Conservation (phyloP, 1,140 invertebrate genomes). For the Cataglyphis hispanica region DNA sequence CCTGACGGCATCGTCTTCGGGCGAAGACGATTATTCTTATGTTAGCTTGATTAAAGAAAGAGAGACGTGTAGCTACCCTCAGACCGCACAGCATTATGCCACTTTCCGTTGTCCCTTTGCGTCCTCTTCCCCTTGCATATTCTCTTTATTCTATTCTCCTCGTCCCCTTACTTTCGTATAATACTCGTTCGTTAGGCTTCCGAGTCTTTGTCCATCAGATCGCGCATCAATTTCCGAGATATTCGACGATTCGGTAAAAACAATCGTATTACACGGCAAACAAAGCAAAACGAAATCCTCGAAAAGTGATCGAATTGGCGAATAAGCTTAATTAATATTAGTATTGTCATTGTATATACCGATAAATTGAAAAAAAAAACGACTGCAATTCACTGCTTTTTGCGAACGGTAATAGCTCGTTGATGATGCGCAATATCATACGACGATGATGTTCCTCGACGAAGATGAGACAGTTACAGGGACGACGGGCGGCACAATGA, state of each 20-base stretch:
- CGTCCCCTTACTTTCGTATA: neutral
- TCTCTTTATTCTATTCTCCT: conserved; percentile 17
- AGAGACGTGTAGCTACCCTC: conserved; percentile 84
- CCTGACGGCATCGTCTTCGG: conserved; percentile 42
- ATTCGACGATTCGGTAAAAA: conserved; percentile 44
- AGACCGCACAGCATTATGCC: conserved; percentile 80
- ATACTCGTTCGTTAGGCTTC: conserved; percentile 44
- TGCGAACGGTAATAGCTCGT: conserved; percentile 66
- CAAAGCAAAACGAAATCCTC: conserved; percentile 39
- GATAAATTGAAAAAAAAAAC: conserved; percentile 33
- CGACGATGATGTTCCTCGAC: conserved; percentile 30
- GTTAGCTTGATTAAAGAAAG: conserved; percentile 55
- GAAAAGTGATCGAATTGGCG: conserved; percentile 55
- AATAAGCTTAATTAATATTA: conserved; percentile 24
- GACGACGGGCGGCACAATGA: conserved; percentile 80
- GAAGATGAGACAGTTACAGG: conserved; percentile 69
- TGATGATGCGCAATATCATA: conserved; percentile 62
- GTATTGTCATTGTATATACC: neutral
- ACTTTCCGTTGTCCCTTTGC: conserved; percentile 59
- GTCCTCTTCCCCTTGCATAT: conserved; percentile 18
- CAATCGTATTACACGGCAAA: conserved; percentile 34
- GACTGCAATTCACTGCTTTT: conserved; percentile 35
- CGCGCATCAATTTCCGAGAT: conserved; percentile 56
- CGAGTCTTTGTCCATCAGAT: conserved; percentile 14
- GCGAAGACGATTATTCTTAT: conserved; percentile 39